Conservation (phyloP, 2,113 vertebrate species). For the Montifringilla adamsi region DNA sequence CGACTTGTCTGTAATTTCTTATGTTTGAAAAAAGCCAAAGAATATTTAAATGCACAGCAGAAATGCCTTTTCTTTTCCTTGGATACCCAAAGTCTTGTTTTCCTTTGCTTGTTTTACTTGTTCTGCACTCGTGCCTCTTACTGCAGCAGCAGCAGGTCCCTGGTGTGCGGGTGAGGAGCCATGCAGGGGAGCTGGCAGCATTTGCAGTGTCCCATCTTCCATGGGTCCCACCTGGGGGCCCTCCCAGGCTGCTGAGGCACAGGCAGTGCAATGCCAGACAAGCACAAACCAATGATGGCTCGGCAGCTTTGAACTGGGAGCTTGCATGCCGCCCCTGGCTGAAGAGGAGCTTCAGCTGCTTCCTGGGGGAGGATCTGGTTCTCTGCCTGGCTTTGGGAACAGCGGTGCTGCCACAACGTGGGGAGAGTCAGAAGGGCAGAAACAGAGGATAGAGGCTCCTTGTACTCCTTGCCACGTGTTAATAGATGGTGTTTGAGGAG, state of each 20-base stretch:
- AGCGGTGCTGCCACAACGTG: constrained; percentile 10
- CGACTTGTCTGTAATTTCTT: neutral
- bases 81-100: neutral
- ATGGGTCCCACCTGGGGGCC: fast-evolving
- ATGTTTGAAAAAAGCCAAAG: neutral
- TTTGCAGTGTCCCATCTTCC: neutral
- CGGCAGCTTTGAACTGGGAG: neutral
- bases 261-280: neutral
- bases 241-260: neutral
- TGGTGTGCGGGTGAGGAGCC: neutral
- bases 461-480: neutral
- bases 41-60: neutral
- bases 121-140: neutral
- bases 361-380: neutral
- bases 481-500: neutral
- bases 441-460: neutral
- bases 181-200: neutral
- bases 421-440: constrained; percentile 15
- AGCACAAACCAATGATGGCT: neutral
- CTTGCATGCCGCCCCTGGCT: neutral
- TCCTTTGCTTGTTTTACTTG: neutral
- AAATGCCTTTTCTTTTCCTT: neutral
- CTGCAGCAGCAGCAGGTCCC: neutral
- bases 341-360: neutral
- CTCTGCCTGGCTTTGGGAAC: neutral